These are phyloP conservation scores for Acheta domesticus DNA, from an alignment of 2,888 invertebrate genomes.

Conservation along the genomic window DNA sequence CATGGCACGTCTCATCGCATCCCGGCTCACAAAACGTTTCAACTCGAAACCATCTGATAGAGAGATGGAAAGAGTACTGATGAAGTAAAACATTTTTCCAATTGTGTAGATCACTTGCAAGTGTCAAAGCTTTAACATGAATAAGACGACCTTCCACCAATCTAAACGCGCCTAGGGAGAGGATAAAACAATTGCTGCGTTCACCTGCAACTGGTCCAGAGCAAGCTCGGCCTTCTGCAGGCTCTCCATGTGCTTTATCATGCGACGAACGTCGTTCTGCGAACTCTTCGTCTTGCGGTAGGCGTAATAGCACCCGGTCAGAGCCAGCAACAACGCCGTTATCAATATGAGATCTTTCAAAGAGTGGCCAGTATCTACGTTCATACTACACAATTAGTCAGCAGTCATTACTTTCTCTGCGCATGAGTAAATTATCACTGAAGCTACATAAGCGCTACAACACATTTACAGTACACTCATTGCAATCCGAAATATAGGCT, in stretches of 20 bases:
- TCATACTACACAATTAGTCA: slow-evolving; percentile 18
- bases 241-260: slow-evolving; percentile 93
- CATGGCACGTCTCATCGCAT: too few relatives aligned
- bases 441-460: not conserved
- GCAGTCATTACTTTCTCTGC: not conserved
- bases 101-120: not conserved
- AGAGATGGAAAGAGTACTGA: too few relatives aligned
- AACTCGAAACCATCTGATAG: too few relatives aligned
- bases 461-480: not conserved
- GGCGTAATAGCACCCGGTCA: slow-evolving; percentile 88
- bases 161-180: too few relatives aligned
- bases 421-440: not conserved
- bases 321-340: slow-evolving; percentile 75
- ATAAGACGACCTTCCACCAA: too few relatives aligned
- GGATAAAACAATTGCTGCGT: too few relatives aligned
- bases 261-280: slow-evolving; percentile 78
- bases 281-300: slow-evolving; percentile 86
- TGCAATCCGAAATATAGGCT: not conserved
- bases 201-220: slow-evolving; percentile 73
- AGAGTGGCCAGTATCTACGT: slow-evolving; percentile 50
- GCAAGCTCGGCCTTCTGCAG: slow-evolving; percentile 85
- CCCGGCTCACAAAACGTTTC: too few relatives aligned
- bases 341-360: slow-evolving; percentile 89
- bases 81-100: too few relatives aligned
- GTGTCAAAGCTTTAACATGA: not conserved